Base-by-base conservation (phyloP, 2,797 vertebrate genomes). In the Melanotaenia trifasciata region DNA sequence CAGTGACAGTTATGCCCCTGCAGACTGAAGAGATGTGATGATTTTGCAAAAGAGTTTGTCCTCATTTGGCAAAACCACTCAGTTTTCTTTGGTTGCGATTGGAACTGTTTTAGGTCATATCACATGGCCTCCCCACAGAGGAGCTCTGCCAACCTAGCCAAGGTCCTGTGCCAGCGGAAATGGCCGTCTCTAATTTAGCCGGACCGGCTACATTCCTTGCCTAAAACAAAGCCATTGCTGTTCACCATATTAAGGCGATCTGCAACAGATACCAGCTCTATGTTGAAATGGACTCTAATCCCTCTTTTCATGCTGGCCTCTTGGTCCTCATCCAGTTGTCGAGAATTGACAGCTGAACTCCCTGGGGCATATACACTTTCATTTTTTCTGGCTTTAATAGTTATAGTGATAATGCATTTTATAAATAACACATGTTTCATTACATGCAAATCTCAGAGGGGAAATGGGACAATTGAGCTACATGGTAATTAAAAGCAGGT, bases 161-260 rank as follows among this genome's bases (percentile, higher is more conserved):
- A 53, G 71, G 58, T 56, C 64, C 65, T 40, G 54, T 84, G 86
- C 86, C 84, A 85, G 67, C 68, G 82, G 85, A 89, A 90, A 90
- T 81, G 81, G 77, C 78, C 76, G 67, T 83, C 82, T 84, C 76
- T 78, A 79, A 87, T 87, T 87, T 81, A 87, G 73, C 76, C 67
- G 72, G 79, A 88, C 79, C 35, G 69, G 78, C 88, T 67, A 78
- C 90, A 91, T 90, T 92, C 91, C 85, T 90, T 0, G 9, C 58
- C 83, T 84, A 79, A 87, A 88, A 91, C 90, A 92, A 92, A 91
- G 90, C 88, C 7, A 70, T 69, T 59, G 88, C 87, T 91, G 91
- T 92, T 90, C 89, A 65, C 84, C 82, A 89, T 76, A 83, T 88
- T 89, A 88, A 89, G 74, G 69, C 80, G 76, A 88, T 89, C 79